These are phyloP conservation scores for Gobiocypris rarus DNA, from an alignment of 2,113 vertebrate species.

Conservation along the genomic window DNA sequence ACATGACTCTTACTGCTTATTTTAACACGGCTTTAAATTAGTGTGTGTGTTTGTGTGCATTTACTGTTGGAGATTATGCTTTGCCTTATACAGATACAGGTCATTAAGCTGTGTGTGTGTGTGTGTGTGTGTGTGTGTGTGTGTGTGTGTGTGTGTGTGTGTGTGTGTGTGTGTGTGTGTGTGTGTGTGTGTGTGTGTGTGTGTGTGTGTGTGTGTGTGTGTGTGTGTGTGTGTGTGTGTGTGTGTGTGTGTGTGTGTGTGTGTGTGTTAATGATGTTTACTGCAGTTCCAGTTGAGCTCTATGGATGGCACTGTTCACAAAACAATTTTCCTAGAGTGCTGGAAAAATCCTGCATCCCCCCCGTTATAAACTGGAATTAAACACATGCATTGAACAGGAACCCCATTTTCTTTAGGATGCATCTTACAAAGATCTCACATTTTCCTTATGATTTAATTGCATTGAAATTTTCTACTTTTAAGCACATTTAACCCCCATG, in stretches of 20 bases:
- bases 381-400: not conserved
- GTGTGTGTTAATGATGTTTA: not conserved
- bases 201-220: too few species aligned
- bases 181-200: too few species aligned
- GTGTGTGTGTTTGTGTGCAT: not conserved
- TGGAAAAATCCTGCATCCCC: not conserved
- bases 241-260: not conserved
- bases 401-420: not conserved
- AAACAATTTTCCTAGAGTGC: not conserved
- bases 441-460: not conserved
- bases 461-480: not conserved
- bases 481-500: not conserved
- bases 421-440: not conserved
- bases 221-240: not conserved
- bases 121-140: not conserved
- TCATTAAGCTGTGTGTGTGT: not conserved
- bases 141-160: too few species aligned
- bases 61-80: slow-evolving; percentile 8
- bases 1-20: not conserved
- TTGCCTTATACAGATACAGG: slow-evolving; percentile 12
- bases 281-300: not conserved
- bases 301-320: not conserved
- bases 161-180: too few species aligned
- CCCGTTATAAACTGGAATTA: not conserved
- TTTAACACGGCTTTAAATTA: slow-evolving; percentile 13